Evolutionary conservation across 2,888 invertebrate genomes (phyloP).

Genomic region (Vandiemenella viatica): DNA sequence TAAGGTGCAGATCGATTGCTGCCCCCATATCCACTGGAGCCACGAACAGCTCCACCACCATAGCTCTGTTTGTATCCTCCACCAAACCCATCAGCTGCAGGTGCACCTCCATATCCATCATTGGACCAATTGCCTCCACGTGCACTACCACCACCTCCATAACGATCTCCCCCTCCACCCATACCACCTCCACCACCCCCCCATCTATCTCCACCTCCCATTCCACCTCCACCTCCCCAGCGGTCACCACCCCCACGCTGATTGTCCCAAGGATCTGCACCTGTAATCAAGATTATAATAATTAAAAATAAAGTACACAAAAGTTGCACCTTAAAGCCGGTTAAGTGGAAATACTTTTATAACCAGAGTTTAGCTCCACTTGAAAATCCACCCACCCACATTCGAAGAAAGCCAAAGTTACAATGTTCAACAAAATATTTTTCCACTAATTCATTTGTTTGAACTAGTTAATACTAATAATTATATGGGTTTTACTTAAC

Average conservation of each 20-base stretch:
- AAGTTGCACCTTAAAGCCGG: no score
- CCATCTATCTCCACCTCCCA: constrained; percentile 25
- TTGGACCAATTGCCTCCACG: constrained; percentile 33
- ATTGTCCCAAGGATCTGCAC: constrained; percentile 21
- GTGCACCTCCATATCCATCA: constrained; percentile 23
- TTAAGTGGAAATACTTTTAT: no score
- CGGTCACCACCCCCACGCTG: constrained; percentile 29
- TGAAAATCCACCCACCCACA: no score
- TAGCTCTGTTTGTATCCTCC: constrained; percentile 70
- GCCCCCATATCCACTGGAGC: constrained; percentile 15
- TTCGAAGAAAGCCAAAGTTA: no score
- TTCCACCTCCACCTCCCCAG: constrained; percentile 37
- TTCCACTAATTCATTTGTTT: no score
- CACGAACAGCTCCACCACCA: constrained; percentile 66
- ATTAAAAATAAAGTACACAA: constrained; percentile 7
- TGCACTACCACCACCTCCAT: constrained; percentile 32
- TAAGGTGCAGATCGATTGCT: constrained; percentile 1
- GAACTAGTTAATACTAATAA: no score
- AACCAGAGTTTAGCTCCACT: no score
- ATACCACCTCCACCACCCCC: constrained; percentile 38
- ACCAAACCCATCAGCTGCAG: constrained; percentile 47
- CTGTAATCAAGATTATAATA: constrained; percentile 3
- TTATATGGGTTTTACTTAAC: no score
- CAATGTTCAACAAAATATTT: no score
- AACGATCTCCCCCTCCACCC: constrained; percentile 34